Percentiles rank a stretch among this genome's conserved stretches.
phyloP scores from a whole-genome alignment of 2,797 vertebrate species.

The Tapirus indicus region DNA sequence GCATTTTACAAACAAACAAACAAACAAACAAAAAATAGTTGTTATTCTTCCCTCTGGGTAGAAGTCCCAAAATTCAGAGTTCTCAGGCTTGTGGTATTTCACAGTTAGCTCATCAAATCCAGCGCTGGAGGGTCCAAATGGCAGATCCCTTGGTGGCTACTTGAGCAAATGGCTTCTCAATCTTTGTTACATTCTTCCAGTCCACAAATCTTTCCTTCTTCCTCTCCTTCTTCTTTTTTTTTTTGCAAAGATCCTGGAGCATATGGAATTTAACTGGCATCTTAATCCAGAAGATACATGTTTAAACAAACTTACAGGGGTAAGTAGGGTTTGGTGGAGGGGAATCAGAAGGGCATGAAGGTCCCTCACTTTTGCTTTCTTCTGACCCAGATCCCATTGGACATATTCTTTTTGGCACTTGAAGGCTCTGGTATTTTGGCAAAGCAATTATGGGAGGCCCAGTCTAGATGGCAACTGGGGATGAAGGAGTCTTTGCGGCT shows the following conservation, averaged over 20 bases:
- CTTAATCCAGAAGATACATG: conserved; percentile 73
- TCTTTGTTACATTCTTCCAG: conserved; percentile 61
- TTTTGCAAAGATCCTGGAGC: conserved; percentile 74
- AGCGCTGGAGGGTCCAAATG: conserved; percentile 70
- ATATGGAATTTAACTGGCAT: conserved; percentile 75
- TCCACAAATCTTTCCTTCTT: conserved; percentile 63
- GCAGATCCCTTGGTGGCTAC: conserved; percentile 61
- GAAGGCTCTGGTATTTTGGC: conserved; percentile 77
- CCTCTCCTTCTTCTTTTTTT: background rate
- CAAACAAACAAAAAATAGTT: conserved; percentile 85
- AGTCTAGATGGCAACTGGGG: conserved; percentile 45
- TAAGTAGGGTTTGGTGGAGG: conserved; percentile 15
- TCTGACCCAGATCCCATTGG: conserved; percentile 65
- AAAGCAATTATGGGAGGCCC: conserved; percentile 72
- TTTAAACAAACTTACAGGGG: conserved; percentile 61
- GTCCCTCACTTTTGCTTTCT: conserved; percentile 63
- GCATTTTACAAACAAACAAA: conserved; percentile 85
- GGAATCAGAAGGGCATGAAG: conserved; percentile 38
- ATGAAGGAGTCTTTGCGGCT: conserved; percentile 54
- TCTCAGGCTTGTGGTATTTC: conserved; percentile 84
- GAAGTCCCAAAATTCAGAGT: conserved; percentile 85
- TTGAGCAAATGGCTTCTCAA: conserved; percentile 67
- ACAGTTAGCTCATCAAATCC: conserved; percentile 87
- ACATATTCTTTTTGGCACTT: conserved; percentile 77
- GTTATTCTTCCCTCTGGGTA: conserved; percentile 86